Percentiles rank a stretch among this genome's conserved stretches.
Evolutionary conservation across 2,888 invertebrate genomes (phyloP).

Genomic region (Drosophila acutilabella): DNA sequence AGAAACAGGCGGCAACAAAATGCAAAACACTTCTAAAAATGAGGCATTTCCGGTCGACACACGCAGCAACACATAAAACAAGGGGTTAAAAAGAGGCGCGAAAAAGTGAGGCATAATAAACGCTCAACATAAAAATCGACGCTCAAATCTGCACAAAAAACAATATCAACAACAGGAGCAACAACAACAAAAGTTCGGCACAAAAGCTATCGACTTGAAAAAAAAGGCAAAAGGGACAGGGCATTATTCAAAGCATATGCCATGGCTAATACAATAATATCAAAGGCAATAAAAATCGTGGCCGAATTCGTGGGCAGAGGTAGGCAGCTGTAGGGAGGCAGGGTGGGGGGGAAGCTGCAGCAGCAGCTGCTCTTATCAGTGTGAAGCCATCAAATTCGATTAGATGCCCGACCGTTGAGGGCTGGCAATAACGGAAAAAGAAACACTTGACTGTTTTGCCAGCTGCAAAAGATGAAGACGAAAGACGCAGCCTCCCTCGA

Average conservation of each 20-base stretch:
- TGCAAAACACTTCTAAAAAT: slow-evolving; percentile 80
- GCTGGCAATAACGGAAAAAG: slow-evolving; percentile 56
- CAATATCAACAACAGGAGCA: slow-evolving; percentile 31
- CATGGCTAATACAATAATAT: slow-evolving; percentile 76
- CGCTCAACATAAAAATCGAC: slow-evolving; percentile 70
- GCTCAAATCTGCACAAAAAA: slow-evolving; percentile 65
- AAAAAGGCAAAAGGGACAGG: slow-evolving; percentile 37
- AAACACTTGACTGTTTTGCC: slow-evolving; percentile 77
- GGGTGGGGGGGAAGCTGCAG: slow-evolving; percentile 52
- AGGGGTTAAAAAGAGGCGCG: slow-evolving; percentile 70
- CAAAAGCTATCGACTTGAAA: slow-evolving; percentile 33
- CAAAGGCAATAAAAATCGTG: slow-evolving; percentile 73
- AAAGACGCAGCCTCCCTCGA: slow-evolving; percentile 11
- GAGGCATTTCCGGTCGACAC: slow-evolving; percentile 80
- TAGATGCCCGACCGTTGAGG: slow-evolving; percentile 61
- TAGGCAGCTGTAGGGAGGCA: slow-evolving; percentile 1
- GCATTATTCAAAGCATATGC: slow-evolving; percentile 73
- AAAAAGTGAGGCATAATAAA: slow-evolving; percentile 72
- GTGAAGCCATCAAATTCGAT: slow-evolving; percentile 82
- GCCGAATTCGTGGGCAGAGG: slow-evolving; percentile 38
- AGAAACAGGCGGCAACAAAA: slow-evolving; percentile 61
- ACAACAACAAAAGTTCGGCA: slow-evolving; percentile 18
- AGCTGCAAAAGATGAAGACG: slow-evolving; percentile 68
- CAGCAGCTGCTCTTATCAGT: slow-evolving; percentile 82
- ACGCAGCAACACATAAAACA: slow-evolving; percentile 58